phyloP scores from a whole-genome alignment of 2,113 vertebrate species.

The Percopsis transmontana region DNA sequence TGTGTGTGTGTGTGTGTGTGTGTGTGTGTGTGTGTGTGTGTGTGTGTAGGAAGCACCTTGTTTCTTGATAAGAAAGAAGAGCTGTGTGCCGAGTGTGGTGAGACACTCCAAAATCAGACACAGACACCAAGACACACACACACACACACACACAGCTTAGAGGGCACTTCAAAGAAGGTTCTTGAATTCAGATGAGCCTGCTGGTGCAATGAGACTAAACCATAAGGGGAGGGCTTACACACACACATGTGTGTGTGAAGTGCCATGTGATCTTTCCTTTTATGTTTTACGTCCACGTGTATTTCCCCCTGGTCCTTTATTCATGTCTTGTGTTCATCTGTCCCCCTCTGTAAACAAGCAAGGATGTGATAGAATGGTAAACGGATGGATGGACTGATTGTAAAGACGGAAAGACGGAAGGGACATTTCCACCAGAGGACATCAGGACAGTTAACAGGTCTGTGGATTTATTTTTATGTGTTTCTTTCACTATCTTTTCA shows the following conservation, averaged over 20 bases:
- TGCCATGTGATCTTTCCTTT: slow-evolving; percentile 59
- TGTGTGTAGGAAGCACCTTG: background rate
- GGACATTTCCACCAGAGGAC: background rate
- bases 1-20: slow-evolving; percentile 1
- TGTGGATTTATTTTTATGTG: slow-evolving; percentile 7
- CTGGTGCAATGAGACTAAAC: slow-evolving; percentile 30
- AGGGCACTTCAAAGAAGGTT: slow-evolving; percentile 69
- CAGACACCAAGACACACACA: slow-evolving; percentile 14
- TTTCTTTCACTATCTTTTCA: background rate
- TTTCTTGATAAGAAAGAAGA: slow-evolving; percentile 16
- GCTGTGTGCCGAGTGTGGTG: slow-evolving; percentile 1
- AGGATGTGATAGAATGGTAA: background rate
- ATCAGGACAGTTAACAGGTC: slow-evolving; percentile 44
- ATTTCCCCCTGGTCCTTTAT: too few species aligned
- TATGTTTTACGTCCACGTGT: background rate
- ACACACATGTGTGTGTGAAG: slow-evolving; percentile 18
- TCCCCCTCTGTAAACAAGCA: background rate
- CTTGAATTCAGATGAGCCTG: slow-evolving; percentile 73
- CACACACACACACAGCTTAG: slow-evolving; percentile 45
- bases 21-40: slow-evolving; percentile 1
- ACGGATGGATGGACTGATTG: background rate
- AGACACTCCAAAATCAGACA: background rate
- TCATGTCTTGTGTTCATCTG: background rate
- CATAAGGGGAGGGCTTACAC: background rate
- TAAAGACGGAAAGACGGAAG: background rate